phyloP scores from a whole-genome alignment of 1,140 invertebrate species.

The Drosophila virilis region DNA sequence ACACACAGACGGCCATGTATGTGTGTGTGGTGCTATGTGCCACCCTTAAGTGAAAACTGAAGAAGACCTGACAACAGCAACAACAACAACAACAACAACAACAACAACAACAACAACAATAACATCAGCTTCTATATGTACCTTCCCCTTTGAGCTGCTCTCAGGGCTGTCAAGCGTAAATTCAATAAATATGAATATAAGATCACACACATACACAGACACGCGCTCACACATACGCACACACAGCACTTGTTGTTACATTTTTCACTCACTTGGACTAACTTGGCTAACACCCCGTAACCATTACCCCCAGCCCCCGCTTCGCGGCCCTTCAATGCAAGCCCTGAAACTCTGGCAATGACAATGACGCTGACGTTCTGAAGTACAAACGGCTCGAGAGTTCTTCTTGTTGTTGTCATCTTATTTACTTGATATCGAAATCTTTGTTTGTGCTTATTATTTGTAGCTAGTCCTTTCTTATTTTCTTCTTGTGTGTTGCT shows the following conservation, averaged over 20 bases:
- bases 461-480: constrained; percentile 51
- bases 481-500: constrained; percentile 9
- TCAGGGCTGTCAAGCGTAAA: constrained; percentile 80
- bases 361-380: constrained; percentile 58
- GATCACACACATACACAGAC: constrained; percentile 44
- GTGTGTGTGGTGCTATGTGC: constrained; percentile 42
- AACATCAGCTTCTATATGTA: constrained; percentile 26
- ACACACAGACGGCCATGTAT: constrained; percentile 6
- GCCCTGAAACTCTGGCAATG: constrained; percentile 5
- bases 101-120: constrained; percentile 18
- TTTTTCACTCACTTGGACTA: constrained; percentile 79
- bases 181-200: constrained; percentile 83
- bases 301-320: not conserved
- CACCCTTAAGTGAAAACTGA: constrained; percentile 69
- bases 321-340: constrained; percentile 8
- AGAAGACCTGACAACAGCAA: constrained; percentile 44
- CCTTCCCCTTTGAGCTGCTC: constrained; percentile 66
- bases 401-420: constrained; percentile 48
- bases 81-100: constrained; percentile 25
- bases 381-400: constrained; percentile 43
- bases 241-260: constrained; percentile 73
- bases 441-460: constrained; percentile 79
- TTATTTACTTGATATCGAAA: constrained; percentile 71
- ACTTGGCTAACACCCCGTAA: constrained; percentile 65
- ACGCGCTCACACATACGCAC: constrained; percentile 5